Evolutionary conservation across 1,140 invertebrate species (phyloP).

Genomic region (Platyura marginata): DNA sequence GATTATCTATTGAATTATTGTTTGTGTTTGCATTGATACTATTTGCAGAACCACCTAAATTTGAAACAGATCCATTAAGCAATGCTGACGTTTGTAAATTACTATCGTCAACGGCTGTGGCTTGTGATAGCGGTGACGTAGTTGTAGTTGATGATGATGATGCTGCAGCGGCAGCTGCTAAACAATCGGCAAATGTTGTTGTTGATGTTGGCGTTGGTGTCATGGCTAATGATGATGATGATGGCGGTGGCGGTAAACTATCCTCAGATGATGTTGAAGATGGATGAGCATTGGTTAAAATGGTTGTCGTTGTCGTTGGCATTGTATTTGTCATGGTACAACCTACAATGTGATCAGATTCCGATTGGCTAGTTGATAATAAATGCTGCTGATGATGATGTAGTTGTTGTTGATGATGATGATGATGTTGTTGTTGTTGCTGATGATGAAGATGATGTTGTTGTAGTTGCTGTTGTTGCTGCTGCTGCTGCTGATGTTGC

Average conservation of each 20-base stretch:
- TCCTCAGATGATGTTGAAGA: background rate
- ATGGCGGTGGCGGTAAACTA: background rate
- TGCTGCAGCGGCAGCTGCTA: background rate
- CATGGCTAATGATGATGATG: background rate
- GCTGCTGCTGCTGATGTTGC: background rate
- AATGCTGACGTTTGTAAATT: background rate
- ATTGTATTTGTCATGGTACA: background rate
- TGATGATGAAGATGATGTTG: too few species aligned
- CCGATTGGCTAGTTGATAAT: too few species aligned
- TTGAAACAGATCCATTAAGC: background rate
- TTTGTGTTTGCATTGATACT: background rate
- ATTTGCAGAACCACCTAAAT: too few species aligned
- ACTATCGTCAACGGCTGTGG: background rate
- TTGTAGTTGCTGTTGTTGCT: background rate
- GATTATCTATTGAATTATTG: background rate
- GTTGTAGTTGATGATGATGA: background rate
- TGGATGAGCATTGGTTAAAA: background rate
- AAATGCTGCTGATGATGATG: too few species aligned
- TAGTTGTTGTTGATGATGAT: too few species aligned
- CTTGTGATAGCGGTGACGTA: background rate
- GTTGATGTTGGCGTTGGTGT: background rate
- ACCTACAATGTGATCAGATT: background rate
- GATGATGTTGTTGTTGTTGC: too few species aligned
- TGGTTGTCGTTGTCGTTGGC: constrained; percentile 1
- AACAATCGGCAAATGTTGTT: background rate